phyloP scores from a whole-genome alignment of 2,888 invertebrate species.

The Dorcus hopei region DNA sequence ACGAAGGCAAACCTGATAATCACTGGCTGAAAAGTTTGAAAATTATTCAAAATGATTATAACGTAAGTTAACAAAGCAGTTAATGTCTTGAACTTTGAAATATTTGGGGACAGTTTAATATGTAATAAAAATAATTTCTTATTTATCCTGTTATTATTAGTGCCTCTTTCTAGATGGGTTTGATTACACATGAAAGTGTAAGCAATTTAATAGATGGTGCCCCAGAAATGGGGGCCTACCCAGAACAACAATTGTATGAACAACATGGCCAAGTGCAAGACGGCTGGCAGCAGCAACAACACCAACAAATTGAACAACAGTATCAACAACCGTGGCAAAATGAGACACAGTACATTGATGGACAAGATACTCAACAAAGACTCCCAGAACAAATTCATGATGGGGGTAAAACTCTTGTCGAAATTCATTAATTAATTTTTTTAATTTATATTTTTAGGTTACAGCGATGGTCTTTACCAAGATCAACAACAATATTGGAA shows the following conservation, averaged over 20 bases:
- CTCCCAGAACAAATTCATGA: slow-evolving; percentile 24
- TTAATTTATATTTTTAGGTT: slow-evolving; percentile 42
- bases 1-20: slow-evolving; percentile 50
- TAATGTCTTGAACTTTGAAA: background rate
- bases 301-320: slow-evolving; percentile 25
- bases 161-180: slow-evolving; percentile 29
- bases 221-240: slow-evolving; percentile 12
- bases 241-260: slow-evolving; percentile 16
- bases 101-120: background rate
- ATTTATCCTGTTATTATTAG: background rate
- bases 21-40: slow-evolving; percentile 58
- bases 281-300: slow-evolving; percentile 33
- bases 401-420: slow-evolving; percentile 24
- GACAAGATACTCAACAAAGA: slow-evolving; percentile 21
- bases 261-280: slow-evolving; percentile 19
- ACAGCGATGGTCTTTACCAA: slow-evolving; percentile 39
- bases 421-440: slow-evolving; percentile 38
- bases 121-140: background rate
- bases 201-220: slow-evolving; percentile 20
- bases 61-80: slow-evolving; percentile 37
- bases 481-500: slow-evolving; percentile 34
- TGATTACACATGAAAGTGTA: slow-evolving; percentile 30
- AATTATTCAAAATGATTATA: slow-evolving; percentile 47
- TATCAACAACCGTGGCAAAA: slow-evolving; percentile 36
- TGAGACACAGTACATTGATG: slow-evolving; percentile 18